Base-by-base conservation (phyloP, 2,797 vertebrate genomes). In the Orestias chungarensis region DNA sequence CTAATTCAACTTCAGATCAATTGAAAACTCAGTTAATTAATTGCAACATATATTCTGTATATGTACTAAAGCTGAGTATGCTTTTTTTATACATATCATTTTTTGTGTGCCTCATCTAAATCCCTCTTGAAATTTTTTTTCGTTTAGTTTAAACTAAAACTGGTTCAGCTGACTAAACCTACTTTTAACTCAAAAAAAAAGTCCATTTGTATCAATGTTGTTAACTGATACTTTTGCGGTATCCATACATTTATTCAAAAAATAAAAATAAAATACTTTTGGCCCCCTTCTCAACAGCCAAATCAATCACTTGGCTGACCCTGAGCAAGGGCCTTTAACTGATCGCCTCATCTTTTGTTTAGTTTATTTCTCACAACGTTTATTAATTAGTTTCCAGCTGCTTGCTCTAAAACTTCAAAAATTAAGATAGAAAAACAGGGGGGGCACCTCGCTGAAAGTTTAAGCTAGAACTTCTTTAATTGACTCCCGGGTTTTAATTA, bases 401-500 rank as follows among this genome's bases (percentile, higher is more conserved):
- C 0, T 38, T 38, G 20, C 33, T 38, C 3, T 2, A 42, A 62
- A 62, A 42, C 59, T 25, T 40, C 40, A 40, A 40, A 62, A 42
- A 6, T 12, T 25, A 40, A 40, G 59, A 15, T n/a, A 6, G 2
- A 40, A 62, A 59, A 25, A 62, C 6, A 3, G 11, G 40, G 38
- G 80, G 67, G 54, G 71, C 68, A 81, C 87, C 85, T 90, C 86
- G 86, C 87, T 84, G 67, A 88, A 92, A 92, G 87, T 83, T 89
- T 87, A 81, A 83, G 64, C 82, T 83, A 86, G 89, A 91, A 82
- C 89, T 88, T 59, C 42, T 85, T 88, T 93, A 92, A 93, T 91
- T 94, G 91, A 92, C 88, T 77, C 86, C 82, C 52, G 78, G 86
- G 84, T 89, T 93, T 93, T 94, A 93, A 94, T 94, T 94, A 93